Conservation (phyloP, 1,140 invertebrate species). For the Antheraea mylitta region DNA sequence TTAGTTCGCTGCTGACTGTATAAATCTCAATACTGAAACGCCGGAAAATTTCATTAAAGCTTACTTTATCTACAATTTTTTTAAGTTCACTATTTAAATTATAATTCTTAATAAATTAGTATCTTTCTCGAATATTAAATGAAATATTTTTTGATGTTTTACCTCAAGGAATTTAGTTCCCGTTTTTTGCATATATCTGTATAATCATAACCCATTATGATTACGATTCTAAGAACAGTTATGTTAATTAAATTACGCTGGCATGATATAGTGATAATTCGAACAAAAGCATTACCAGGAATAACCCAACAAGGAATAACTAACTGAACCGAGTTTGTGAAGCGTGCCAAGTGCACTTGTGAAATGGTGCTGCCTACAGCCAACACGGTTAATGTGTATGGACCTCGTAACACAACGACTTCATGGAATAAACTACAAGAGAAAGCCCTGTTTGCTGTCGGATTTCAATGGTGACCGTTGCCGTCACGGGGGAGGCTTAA, state of each 20-base stretch:
- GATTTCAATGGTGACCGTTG: conserved; percentile 26
- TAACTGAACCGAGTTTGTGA: conserved; percentile 23
- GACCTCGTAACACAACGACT: conserved; percentile 30
- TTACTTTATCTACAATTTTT: no score
- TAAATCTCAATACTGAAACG: no score
- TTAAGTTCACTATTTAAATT: no score
- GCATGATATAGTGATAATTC: background rate
- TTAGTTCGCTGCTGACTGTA: no score
- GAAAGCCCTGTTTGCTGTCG: conserved; percentile 30
- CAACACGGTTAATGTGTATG: conserved; percentile 50
- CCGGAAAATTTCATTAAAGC: no score
- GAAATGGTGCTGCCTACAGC: conserved; percentile 32
- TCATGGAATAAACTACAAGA: conserved; percentile 40
- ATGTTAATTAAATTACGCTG: background rate
- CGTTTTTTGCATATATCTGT: no score
- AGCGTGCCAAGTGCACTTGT: conserved; percentile 19
- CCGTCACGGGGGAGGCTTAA: conserved; percentile 13
- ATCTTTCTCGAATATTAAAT: no score
- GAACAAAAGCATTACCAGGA: conserved; percentile 6
- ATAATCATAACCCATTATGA: no score
- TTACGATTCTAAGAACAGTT: background rate
- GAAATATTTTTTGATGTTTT: no score
- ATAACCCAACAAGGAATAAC: conserved; percentile 21
- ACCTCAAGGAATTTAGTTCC: no score
- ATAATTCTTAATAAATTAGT: no score